Conservation (phyloP, 2,113 vertebrate species). For the Harpagus bidentatus region DNA sequence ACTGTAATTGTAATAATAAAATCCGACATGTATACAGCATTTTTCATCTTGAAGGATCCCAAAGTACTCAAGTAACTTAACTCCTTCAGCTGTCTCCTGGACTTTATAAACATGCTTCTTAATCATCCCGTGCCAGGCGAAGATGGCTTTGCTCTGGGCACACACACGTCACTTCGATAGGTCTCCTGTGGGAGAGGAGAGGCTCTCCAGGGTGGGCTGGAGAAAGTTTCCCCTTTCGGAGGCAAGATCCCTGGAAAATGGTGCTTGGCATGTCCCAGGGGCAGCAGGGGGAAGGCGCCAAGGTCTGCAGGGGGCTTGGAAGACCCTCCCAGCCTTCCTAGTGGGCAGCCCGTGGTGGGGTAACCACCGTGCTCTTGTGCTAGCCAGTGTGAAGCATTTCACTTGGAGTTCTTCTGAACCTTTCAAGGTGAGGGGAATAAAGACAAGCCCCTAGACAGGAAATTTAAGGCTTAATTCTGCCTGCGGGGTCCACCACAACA, state of each 20-base stretch:
- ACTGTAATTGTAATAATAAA: constrained; percentile 50
- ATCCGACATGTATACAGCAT: background rate
- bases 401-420: background rate
- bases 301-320: background rate
- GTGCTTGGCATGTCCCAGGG: background rate
- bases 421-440: background rate
- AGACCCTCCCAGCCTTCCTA: background rate
- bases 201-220: background rate
- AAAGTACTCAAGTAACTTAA: constrained; percentile 27
- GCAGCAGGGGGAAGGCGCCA: fast-evolving
- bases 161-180: fast-evolving
- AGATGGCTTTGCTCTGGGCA: background rate
- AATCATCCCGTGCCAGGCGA: fast-evolving
- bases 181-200: background rate
- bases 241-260: background rate
- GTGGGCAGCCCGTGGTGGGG: fast-evolving
- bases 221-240: background rate
- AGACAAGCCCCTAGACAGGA: background rate
- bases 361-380: background rate
- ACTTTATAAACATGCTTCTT: background rate
- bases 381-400: background rate
- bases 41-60: constrained; percentile 48
- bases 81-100: constrained; percentile 30
- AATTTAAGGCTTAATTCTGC: background rate
- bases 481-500: fast-evolving